Base-by-base conservation (phyloP, 2,888 invertebrate genomes). In the Anthrax anthrax region DNA sequence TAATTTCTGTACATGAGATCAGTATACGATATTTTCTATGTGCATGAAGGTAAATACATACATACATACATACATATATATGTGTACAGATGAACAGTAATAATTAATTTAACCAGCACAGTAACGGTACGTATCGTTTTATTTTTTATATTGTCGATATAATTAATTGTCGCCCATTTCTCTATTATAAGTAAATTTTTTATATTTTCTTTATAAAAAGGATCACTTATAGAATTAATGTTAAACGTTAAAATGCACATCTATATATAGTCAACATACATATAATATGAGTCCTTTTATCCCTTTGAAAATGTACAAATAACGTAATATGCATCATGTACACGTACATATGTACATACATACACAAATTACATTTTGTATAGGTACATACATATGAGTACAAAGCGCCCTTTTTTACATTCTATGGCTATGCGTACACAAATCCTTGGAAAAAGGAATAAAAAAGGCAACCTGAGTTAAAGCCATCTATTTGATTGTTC, bases 151-250 rank as follows among this genome's bases (percentile, higher is more conserved):
- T 27, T 27, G 23, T 27, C 9, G 23, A 8, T 27, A 23, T 41
- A 46, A 46, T 46, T 46, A 46, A 46, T 46, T 37, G 46, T 42
- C 17, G 27, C 40, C 40, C 23, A 27, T 27, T 27, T 9, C 23
- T 27, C 5, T 27, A 27, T 27, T 8, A 1, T 8, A 27, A 27
- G 5, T 27, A 8, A 2, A 8, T 27, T 27, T 27, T 27, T 27
- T 27, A 6, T 23, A 6, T 23, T 27, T 2, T 1, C 9, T 27
- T 27, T 27, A 27, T 8, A 27, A 27, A 27, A 27, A 27, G 23
- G 23, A 27, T 27, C 23, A 27, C 23, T 27, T 27, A 27, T 27
- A 27, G 9, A 27, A 27, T 27, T 9, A 27, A 39, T 42, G 17
- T n/a, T 29, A 19, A 29, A 27, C 39, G 18, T 18, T 37, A 44